A percentile compares a stretch with the other conserved stretches of the same genome.
Conservation (phyloP, 2,888 invertebrate species). For the Exephanes ischioxanthus region DNA sequence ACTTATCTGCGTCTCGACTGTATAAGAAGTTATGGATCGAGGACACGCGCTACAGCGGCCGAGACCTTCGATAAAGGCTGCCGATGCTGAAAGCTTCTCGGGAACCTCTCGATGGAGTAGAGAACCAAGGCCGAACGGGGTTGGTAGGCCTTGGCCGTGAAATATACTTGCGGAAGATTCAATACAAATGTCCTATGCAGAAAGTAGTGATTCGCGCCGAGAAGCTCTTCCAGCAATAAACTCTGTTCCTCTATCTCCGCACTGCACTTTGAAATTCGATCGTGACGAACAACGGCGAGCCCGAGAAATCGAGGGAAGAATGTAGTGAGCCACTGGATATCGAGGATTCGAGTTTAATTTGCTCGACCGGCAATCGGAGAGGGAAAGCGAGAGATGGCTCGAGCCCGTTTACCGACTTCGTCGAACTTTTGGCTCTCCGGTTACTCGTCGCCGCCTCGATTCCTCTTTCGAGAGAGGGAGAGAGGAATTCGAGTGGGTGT, state of each 20-base stretch:
- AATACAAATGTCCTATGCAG: conserved; percentile 11
- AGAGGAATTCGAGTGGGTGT: conserved; percentile 58
- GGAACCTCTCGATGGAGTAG: conserved; percentile 28
- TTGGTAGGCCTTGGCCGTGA: conserved; percentile 43
- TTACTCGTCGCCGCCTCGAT: conserved; percentile 13
- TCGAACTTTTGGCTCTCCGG: conserved; percentile 28
- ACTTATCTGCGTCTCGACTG: neutral
- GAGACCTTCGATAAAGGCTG: conserved; percentile 36
- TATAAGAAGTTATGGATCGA: neutral
- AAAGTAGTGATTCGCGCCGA: neutral
- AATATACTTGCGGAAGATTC: conserved; percentile 23
- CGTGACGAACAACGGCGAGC: conserved; percentile 20
- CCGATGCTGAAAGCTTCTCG: conserved; percentile 28
- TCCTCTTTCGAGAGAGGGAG: neutral
- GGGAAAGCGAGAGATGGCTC: conserved; percentile 2
- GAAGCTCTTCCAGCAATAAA: conserved; percentile 34
- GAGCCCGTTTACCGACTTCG: neutral
- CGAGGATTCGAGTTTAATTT: conserved; percentile 31
- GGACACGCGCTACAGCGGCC: conserved; percentile 10
- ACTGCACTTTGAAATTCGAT: conserved; percentile 50
- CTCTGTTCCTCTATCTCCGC: neutral
- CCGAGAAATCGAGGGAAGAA: conserved; percentile 15
- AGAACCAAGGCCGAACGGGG: conserved; percentile 24
- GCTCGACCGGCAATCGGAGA: conserved; percentile 6
- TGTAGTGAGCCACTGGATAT: neutral